Base-by-base conservation (phyloP, 2,888 invertebrate species). In the Spisula solida region DNA sequence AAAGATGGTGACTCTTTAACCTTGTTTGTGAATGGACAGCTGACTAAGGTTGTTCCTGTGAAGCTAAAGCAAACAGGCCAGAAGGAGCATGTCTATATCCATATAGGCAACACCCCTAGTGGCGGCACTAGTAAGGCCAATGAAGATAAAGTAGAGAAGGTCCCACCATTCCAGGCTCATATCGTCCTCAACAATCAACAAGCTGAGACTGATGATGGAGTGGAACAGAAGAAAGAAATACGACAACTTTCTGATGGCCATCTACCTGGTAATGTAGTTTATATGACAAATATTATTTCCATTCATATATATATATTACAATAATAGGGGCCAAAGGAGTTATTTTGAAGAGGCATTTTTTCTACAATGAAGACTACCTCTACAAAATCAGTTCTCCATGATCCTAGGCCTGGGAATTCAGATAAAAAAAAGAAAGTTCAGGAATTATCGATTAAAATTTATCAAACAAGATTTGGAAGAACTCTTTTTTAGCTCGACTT, bases 181-280 rank as follows among this genome's bases (percentile, higher is more conserved):
- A 75, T 87, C 16, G 47, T 75, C 20, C 47, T 83, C 31, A 85
- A 85, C n/a, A 82, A 29, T 47, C 75, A 80, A 47, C 66, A 79
- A 51, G 78, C 75, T 20, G 90, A 86, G 14, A 66, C n/a, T 10
- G 66, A 18, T 1, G 88, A 87, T 83, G 87, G 86, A 25, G 55
- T 51, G 12, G 85, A 82, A 34, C 88, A 81, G 79, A 84, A 80
- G 78, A 47, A 82, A 18, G 91, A 92, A 34, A 83, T 90, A 34
- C 70, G 81, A 34, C 93, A 93, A 85, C 86, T 93, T 5, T 92
- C 93, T 18, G 93, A 93, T 82, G 78, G 80, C 6, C 91, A 90
- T 79, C 70, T 94, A 18, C 94, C 94, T 88, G 93, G 94, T 94
- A 78, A 48, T 41, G 6, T 16, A 51, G 14, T 51, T 51, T 51